These are phyloP conservation scores for Watersipora subatra DNA, from an alignment of 1,140 invertebrate species.

Conservation along the genomic window DNA sequence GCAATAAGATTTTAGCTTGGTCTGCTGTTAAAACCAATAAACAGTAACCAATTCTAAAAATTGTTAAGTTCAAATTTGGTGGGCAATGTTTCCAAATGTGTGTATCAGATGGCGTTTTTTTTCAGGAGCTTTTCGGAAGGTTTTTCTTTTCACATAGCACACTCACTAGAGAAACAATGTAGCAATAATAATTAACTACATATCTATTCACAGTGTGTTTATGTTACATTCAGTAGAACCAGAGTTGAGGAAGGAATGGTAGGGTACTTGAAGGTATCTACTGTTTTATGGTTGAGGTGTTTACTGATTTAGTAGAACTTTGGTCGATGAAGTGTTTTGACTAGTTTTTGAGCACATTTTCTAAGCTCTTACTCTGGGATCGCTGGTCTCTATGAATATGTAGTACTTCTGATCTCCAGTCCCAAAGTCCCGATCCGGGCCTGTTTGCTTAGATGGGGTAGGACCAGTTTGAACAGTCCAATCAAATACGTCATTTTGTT, in stretches of 20 bases:
- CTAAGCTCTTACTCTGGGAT: conserved; percentile 23
- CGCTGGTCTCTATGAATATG: conserved; percentile 62
- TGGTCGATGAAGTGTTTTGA: too few species aligned
- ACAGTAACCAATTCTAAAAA: neutral
- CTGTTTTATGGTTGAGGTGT: too few species aligned
- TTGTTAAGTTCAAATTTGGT: too few species aligned
- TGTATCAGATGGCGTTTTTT: too few species aligned
- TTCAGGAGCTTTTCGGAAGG: too few species aligned
- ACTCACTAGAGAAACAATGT: too few species aligned
- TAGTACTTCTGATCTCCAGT: neutral
- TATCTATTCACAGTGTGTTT: too few species aligned
- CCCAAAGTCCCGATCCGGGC: conserved; percentile 20
- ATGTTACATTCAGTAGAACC: too few species aligned
- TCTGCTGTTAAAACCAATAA: neutral
- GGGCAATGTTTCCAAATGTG: neutral
- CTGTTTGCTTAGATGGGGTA: conserved; percentile 20
- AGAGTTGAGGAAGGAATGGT: neutral
- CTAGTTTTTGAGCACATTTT: too few species aligned
- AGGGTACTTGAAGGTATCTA: neutral
- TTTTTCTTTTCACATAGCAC: too few species aligned
- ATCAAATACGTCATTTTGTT: conserved; percentile 23
- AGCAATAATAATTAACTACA: too few species aligned
- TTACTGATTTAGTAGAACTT: too few species aligned
- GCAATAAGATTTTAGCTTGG: neutral
- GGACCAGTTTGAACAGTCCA: conserved; percentile 45